Conservation (phyloP, 2,888 invertebrate species). For the Stenchaetothrips biformis region DNA sequence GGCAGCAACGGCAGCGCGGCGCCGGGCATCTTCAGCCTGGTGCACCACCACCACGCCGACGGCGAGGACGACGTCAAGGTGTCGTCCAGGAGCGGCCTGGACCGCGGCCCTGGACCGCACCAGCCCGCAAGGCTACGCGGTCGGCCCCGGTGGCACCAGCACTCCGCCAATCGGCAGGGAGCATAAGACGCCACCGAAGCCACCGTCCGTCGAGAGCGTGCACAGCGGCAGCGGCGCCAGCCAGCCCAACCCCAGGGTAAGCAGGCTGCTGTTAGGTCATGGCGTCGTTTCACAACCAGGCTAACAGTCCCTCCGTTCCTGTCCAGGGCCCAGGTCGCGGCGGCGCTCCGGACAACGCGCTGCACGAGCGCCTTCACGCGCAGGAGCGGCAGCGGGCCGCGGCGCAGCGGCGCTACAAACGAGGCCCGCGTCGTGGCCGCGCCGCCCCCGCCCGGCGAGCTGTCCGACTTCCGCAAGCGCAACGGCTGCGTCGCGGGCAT, state of each 20-base stretch:
- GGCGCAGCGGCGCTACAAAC: constrained; percentile 4
- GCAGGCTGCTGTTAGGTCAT: not conserved
- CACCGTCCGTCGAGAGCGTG: not conserved
- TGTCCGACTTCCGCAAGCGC: constrained; percentile 11
- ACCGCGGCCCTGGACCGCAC: constrained; percentile 1
- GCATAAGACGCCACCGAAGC: not conserved
- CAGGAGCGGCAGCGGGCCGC: constrained; percentile 13
- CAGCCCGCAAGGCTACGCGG: not conserved
- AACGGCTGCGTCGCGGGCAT: constrained; percentile 15
- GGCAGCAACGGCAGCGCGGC: constrained; percentile 71
- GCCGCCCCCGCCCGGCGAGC: not conserved
- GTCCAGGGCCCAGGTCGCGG: not conserved
- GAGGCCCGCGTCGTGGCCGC: not conserved
- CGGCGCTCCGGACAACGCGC: constrained; percentile 1
- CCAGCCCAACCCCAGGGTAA: not conserved
- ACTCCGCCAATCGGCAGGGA: not conserved
- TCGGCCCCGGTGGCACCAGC: not conserved
- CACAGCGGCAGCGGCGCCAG: not conserved
- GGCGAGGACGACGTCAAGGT: not conserved
- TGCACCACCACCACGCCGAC: constrained; percentile 51
- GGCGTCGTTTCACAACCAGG: no score
- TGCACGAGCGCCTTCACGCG: constrained; percentile 26
- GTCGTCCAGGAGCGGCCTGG: constrained; percentile 5
- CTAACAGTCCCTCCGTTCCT: no score
- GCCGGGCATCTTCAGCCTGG: constrained; percentile 63